Percentiles rank a stretch among this genome's conserved stretches.
Evolutionary conservation across 2,797 vertebrate genomes (phyloP).

Genomic region (Microhierax caerulescens): DNA sequence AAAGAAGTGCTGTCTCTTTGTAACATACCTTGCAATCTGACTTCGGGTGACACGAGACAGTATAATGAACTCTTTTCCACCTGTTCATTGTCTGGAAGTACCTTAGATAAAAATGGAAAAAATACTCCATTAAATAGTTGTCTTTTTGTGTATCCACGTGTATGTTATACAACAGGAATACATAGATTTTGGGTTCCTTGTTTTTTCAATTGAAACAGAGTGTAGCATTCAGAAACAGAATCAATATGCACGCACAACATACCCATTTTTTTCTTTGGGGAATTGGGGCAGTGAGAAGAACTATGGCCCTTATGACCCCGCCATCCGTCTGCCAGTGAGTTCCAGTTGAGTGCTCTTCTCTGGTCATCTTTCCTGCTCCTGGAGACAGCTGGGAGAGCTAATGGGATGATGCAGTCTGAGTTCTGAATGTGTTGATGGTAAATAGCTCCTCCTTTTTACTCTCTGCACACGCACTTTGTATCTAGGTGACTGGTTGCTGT

Average conservation of each 20-base stretch:
- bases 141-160: not conserved
- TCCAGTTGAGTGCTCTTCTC: not conserved
- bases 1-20: not conserved
- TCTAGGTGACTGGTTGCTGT: not conserved
- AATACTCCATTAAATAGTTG: not conserved
- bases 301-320: rapidly evolving
- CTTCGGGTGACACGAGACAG: not conserved
- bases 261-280: not conserved
- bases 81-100: not conserved
- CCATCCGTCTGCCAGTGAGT: not conserved
- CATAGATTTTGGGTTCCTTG: not conserved
- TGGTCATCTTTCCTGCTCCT: not conserved
- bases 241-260: not conserved
- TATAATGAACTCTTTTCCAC: not conserved
- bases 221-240: not conserved
- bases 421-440: not conserved
- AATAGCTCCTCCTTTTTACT: not conserved
- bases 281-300: not conserved
- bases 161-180: not conserved
- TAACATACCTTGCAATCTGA: not conserved
- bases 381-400: not conserved
- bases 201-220: not conserved
- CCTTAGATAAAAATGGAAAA: not conserved
- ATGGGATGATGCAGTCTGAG: not conserved
- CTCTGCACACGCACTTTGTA: not conserved